Percentiles rank a stretch among this genome's conserved stretches.
Evolutionary conservation across 2,888 invertebrate species (phyloP).

Genomic region (Eupithecia vulgata): DNA sequence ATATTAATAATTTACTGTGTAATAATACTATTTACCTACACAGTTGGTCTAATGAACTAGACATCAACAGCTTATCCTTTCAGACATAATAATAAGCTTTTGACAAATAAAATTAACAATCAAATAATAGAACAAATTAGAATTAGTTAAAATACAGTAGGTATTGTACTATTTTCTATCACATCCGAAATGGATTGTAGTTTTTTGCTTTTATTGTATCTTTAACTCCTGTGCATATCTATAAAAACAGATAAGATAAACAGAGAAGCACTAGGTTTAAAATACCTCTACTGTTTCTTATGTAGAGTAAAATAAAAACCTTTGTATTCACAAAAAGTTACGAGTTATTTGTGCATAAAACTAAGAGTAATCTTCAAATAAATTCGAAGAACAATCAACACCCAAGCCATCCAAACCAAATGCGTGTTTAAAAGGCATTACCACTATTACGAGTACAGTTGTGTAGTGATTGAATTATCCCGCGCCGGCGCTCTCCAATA

Average conservation of each 20-base stretch:
- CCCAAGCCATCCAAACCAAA: slow-evolving; percentile 15
- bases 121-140: too few relatives aligned
- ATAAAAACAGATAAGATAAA: too few relatives aligned
- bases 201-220: too few relatives aligned
- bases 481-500: slow-evolving; percentile 54
- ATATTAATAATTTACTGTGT: not conserved
- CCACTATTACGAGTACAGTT: slow-evolving; percentile 48
- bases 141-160: too few relatives aligned
- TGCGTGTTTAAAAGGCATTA: slow-evolving; percentile 32
- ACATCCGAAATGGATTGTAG: too few relatives aligned
- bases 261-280: too few relatives aligned
- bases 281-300: too few relatives aligned
- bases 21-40: not conserved
- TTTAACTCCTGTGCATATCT: too few relatives aligned
- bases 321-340: not conserved
- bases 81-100: not conserved
- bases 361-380: not conserved
- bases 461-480: slow-evolving; percentile 71
- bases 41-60: not conserved
- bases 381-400: not conserved
- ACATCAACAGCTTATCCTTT: not conserved
- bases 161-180: too few relatives aligned
- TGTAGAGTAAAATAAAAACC: too few relatives aligned
- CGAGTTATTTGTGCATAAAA: not conserved
- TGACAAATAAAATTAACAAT: too few relatives aligned